These are phyloP conservation scores for Cataglyphis cursor DNA, from an alignment of 2,888 invertebrate genomes.

Conservation along the genomic window DNA sequence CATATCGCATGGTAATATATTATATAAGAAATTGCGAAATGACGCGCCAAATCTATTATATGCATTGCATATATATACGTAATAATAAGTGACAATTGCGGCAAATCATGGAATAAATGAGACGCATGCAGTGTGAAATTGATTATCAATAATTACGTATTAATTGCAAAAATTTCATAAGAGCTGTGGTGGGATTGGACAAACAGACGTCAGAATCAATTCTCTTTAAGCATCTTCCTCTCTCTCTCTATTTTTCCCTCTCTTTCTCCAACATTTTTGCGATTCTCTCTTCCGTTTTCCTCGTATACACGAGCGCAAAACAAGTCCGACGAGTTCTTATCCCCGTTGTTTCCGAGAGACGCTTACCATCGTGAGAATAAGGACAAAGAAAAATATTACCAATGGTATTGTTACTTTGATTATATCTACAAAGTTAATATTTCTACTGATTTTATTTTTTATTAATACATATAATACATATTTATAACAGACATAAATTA, in stretches of 20 bases:
- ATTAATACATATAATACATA: neutral
- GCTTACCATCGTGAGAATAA: constrained; percentile 51
- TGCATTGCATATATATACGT: neutral
- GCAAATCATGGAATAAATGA: constrained; percentile 49
- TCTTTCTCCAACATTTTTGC: neutral
- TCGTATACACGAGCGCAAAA: constrained; percentile 15
- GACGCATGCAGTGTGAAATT: constrained; percentile 5
- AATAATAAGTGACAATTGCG: constrained; percentile 60
- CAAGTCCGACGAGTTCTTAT: constrained; percentile 55
- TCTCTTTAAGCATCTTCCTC: neutral
- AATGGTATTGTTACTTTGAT: neutral
- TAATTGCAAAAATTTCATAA: constrained; percentile 52
- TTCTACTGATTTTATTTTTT: neutral
- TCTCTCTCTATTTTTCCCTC: neutral
- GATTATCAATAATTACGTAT: constrained; percentile 63
- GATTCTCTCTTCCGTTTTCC: constrained; percentile 54
- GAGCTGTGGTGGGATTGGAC: constrained; percentile 18
- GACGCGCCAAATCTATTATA: neutral
- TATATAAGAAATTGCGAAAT: constrained; percentile 49
- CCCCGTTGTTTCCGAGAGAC: constrained; percentile 54
- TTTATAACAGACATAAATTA: neutral
- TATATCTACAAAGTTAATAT: neutral
- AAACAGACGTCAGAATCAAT: constrained; percentile 15
- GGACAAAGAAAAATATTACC: constrained; percentile 32
- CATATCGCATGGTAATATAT: constrained; percentile 40